These are phyloP conservation scores for Yasuhikotakia modesta DNA, from an alignment of 2,797 vertebrate species.

Conservation along the genomic window DNA sequence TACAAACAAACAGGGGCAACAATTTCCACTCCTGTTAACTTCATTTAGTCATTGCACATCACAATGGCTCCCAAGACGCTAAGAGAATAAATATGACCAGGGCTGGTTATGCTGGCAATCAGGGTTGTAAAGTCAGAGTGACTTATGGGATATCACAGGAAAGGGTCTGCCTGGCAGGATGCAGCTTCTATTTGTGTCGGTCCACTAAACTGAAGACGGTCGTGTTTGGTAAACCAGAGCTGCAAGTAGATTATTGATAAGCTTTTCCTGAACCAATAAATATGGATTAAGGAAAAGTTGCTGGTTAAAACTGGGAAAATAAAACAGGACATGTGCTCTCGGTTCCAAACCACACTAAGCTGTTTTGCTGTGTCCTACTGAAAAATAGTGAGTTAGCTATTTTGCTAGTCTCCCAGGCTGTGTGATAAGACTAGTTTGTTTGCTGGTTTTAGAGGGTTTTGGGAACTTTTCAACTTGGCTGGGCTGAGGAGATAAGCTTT, in stretches of 20 bases:
- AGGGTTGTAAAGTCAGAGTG: constrained; percentile 17
- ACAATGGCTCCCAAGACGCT: constrained; percentile 42
- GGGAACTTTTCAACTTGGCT: too few species aligned
- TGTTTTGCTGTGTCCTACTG: too few species aligned
- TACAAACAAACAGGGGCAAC: background rate
- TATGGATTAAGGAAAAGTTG: background rate
- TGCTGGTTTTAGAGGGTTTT: too few species aligned
- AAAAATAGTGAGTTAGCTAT: too few species aligned
- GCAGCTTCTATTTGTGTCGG: constrained; percentile 45
- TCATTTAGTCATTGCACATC: constrained; percentile 17
- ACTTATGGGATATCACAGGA: constrained; percentile 56
- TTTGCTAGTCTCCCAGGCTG: too few species aligned
- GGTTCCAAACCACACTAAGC: background rate
- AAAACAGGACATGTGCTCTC: too few species aligned
- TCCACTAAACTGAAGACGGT: constrained; percentile 19
- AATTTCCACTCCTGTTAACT: constrained; percentile 16
- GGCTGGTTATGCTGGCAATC: background rate
- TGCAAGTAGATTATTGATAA: constrained; percentile 52
- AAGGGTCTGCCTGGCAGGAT: constrained; percentile 53
- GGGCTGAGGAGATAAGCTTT: too few species aligned
- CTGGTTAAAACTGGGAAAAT: background rate
- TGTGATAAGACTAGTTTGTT: too few species aligned
- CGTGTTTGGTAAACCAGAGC: constrained; percentile 14
- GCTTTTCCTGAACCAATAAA: constrained; percentile 19
- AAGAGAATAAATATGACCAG: constrained; percentile 5